Percentiles rank a stretch among this genome's conserved stretches.
Conservation (phyloP, 2,888 invertebrate species). For the Odontothrips loti region DNA sequence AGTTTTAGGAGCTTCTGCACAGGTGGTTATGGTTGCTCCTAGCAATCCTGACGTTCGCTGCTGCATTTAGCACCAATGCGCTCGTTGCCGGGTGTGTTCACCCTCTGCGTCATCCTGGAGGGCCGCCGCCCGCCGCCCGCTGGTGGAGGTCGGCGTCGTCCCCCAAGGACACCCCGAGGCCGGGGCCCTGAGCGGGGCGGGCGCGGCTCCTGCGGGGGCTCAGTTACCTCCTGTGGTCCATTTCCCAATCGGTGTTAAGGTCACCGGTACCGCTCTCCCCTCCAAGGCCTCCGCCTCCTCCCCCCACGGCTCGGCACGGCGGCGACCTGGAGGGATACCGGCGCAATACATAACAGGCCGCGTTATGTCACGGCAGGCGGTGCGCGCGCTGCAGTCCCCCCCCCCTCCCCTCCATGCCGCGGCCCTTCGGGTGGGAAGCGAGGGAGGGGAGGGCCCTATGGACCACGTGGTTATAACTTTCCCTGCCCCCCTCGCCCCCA, state of each 20-base stretch:
- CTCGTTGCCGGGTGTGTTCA: too few species aligned
- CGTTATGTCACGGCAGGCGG: not conserved
- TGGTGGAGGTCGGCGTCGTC: not conserved
- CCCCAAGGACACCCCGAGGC: not conserved
- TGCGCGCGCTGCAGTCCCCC: not conserved
- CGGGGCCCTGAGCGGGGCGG: not conserved
- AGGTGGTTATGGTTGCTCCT: too few species aligned
- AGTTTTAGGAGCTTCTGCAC: too few species aligned
- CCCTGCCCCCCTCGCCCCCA: not conserved
- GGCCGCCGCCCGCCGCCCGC: not conserved
- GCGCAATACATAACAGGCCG: not conserved
- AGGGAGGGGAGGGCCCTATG: not conserved
- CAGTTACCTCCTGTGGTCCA: too few species aligned
- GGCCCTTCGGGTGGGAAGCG: not conserved
- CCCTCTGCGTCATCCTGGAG: too few species aligned
- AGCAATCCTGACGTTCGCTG: too few species aligned
- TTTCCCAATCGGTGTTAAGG: constrained; percentile 24
- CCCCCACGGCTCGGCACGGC: not conserved
- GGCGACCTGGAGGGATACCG: constrained; percentile 12
- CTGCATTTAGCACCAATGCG: too few species aligned
- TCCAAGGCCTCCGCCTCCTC: not conserved
- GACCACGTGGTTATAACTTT: not conserved
- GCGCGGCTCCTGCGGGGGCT: not conserved
- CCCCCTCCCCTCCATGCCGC: not conserved
- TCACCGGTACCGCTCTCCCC: not conserved